Percentiles rank a stretch among this genome's conserved stretches.
Evolutionary conservation across 1,140 invertebrate species (phyloP).

Genomic region (Drosophila kurseongensis): DNA sequence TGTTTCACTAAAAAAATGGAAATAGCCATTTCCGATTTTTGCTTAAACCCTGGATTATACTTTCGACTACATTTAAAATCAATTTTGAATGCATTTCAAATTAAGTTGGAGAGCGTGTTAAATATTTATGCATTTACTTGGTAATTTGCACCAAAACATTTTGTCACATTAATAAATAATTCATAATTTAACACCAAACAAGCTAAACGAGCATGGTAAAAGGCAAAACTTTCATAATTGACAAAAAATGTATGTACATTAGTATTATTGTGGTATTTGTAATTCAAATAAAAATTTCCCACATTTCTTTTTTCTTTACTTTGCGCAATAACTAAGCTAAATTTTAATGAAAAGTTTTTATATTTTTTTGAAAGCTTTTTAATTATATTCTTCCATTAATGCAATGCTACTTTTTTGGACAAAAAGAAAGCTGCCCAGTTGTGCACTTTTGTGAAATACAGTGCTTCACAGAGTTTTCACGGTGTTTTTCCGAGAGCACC

Average conservation of each 20-base stretch:
- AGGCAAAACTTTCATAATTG: too few species aligned
- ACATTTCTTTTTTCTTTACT: not conserved
- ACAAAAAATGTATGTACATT: too few species aligned
- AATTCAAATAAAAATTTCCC: too few species aligned
- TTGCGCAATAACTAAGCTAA: not conserved
- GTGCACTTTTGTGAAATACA: constrained; percentile 12
- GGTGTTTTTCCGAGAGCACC: not conserved
- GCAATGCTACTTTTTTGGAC: too few species aligned
- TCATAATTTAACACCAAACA: constrained; percentile 4
- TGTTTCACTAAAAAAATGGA: not conserved
- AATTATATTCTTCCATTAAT: constrained; percentile 6
- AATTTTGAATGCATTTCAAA: constrained; percentile 2
- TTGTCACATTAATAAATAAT: constrained; percentile 14
- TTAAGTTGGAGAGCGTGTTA: not conserved
- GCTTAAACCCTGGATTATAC: not conserved
- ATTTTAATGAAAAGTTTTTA: constrained; percentile 1
- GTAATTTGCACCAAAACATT: not conserved
- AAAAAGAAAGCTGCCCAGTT: not conserved
- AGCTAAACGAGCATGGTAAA: not conserved
- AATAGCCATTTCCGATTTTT: not conserved
- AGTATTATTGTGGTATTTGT: too few species aligned
- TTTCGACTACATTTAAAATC: not conserved
- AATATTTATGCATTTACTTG: not conserved
- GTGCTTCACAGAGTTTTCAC: not conserved
- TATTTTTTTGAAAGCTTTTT: constrained; percentile 9